Conservation (phyloP, 2,888 invertebrate genomes). For the Drosophila siamana region DNA sequence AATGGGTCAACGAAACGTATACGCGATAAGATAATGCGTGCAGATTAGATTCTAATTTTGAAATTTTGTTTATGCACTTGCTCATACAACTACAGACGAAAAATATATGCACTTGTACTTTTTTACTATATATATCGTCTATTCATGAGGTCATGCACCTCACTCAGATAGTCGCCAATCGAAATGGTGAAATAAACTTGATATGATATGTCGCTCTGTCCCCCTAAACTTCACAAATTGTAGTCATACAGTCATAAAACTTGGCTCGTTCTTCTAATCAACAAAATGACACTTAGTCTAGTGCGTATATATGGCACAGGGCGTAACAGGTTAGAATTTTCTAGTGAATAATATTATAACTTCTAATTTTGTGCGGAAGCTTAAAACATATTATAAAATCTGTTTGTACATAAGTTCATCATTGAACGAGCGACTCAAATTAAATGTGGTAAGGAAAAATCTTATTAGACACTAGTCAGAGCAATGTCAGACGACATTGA, state of each 20-base stretch:
- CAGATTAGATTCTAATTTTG: slow-evolving; percentile 62
- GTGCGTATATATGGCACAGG: neutral
- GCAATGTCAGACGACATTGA: slow-evolving; percentile 62
- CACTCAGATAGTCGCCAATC: slow-evolving; percentile 7
- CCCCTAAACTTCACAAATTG: neutral
- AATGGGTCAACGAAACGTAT: slow-evolving; percentile 64
- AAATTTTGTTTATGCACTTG: slow-evolving; percentile 46
- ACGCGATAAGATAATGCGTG: slow-evolving; percentile 56
- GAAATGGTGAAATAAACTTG: slow-evolving; percentile 20
- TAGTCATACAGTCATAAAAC: neutral
- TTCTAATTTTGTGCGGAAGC: slow-evolving; percentile 4
- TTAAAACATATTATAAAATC: neutral
- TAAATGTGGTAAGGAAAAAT: slow-evolving; percentile 10
- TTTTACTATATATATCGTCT: slow-evolving; percentile 9
- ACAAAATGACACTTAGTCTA: neutral
- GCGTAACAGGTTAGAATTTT: neutral
- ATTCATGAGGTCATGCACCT: slow-evolving; percentile 21
- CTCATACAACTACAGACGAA: slow-evolving; percentile 13
- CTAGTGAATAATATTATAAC: neutral
- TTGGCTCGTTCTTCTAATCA: neutral
- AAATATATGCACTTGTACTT: slow-evolving; percentile 12
- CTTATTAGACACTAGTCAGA: slow-evolving; percentile 54
- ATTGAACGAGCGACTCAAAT: neutral
- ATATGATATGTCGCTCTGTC: neutral
- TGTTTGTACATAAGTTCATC: neutral